Conservation (phyloP, 1,140 invertebrate species). For the Teleopsis dalmanni region DNA sequence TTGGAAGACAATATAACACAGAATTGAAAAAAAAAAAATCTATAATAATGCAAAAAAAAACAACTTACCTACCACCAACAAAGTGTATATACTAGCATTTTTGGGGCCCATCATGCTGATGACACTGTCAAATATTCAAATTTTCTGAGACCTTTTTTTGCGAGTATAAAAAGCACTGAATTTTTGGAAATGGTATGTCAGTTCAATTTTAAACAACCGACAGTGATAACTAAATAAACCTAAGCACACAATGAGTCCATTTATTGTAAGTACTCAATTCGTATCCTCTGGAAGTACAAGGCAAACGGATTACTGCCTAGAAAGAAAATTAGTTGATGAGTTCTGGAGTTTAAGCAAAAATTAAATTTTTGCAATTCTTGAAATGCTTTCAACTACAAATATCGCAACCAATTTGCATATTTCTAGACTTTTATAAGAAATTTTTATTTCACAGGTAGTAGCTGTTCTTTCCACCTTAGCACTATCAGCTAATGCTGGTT, state of each 20-base stretch:
- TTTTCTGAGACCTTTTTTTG: too few relatives aligned
- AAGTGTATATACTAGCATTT: too few relatives aligned
- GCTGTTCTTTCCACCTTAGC: conserved; percentile 41
- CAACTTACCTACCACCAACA: too few relatives aligned
- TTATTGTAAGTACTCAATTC: conserved; percentile 36
- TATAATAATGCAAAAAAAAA: too few relatives aligned
- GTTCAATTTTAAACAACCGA: conserved; percentile 43
- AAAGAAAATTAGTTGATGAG: too few relatives aligned
- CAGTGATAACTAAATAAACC: conserved; percentile 35
- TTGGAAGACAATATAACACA: too few relatives aligned
- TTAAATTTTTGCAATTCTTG: not conserved
- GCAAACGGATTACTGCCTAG: too few relatives aligned
- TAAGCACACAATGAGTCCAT: conserved; percentile 43
- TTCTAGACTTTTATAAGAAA: not conserved
- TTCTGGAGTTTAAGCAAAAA: not conserved
- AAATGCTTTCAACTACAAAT: not conserved
- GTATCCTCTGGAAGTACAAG: too few relatives aligned
- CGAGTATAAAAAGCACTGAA: conserved; percentile 36
- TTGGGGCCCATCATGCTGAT: too few relatives aligned
- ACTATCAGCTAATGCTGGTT: conserved; percentile 28
- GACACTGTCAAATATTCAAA: too few relatives aligned
- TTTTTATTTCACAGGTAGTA: conserved; percentile 23
- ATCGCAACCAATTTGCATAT: not conserved
- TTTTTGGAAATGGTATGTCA: conserved; percentile 39
- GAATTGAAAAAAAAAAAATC: too few relatives aligned